Conservation (phyloP, 2,888 invertebrate genomes). For the Bugulina stolonifera region DNA sequence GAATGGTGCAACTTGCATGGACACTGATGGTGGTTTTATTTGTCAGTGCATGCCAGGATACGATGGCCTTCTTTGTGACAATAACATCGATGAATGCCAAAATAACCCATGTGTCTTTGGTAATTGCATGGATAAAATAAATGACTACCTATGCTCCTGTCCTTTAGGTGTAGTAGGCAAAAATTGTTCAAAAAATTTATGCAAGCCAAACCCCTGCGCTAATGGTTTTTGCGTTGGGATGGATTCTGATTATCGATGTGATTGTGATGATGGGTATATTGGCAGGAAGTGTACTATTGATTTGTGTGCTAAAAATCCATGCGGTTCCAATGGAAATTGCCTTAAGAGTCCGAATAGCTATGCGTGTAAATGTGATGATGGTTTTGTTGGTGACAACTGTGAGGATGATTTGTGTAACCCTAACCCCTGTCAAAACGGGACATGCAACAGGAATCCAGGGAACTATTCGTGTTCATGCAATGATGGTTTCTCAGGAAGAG, state of each 20-base stretch:
- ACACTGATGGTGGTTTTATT: background rate
- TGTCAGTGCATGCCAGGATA: conserved; percentile 28
- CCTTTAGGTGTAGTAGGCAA: conserved; percentile 1
- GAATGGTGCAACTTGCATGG: conserved; percentile 1
- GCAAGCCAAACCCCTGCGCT: background rate
- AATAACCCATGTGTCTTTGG: conserved; percentile 28
- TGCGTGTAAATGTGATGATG: conserved; percentile 1
- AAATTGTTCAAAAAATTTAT: conserved; percentile 14
- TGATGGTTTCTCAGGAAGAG: background rate
- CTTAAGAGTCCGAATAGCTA: background rate
- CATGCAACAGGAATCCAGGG: background rate
- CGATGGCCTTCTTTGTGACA: conserved; percentile 27
- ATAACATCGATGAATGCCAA: conserved; percentile 34
- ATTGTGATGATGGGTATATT: background rate
- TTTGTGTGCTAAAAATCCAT: conserved; percentile 1
- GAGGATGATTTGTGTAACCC: background rate
- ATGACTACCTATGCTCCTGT: conserved; percentile 1
- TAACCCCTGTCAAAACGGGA: background rate
- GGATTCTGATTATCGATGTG: background rate
- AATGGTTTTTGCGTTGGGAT: background rate
- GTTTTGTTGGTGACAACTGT: background rate
- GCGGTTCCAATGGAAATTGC: background rate
- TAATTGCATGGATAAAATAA: background rate
- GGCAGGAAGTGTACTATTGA: background rate
- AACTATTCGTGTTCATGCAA: conserved; percentile 9